Evolutionary conservation across 2,888 invertebrate genomes (phyloP).

Genomic region (Drosophila histrio): DNA sequence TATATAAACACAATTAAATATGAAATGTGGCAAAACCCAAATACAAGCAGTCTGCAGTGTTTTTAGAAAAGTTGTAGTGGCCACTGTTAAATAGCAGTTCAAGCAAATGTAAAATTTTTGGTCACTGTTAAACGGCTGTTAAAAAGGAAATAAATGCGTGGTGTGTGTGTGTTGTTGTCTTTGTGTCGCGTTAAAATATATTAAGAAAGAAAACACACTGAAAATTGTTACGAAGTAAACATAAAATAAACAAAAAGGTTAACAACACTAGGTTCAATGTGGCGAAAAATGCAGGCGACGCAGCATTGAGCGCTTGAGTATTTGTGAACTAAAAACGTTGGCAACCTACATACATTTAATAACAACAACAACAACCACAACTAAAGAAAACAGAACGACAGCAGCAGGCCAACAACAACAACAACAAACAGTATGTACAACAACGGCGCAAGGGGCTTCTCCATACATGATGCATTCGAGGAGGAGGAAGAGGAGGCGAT

Average conservation of each 20-base stretch:
- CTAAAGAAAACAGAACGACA: constrained; percentile 49
- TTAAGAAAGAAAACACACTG: constrained; percentile 66
- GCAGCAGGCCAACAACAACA: constrained; percentile 29
- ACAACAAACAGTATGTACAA: constrained; percentile 66
- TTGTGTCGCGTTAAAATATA: constrained; percentile 72
- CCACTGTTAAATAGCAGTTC: constrained; percentile 12
- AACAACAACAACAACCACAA: constrained; percentile 40
- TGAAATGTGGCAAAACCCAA: neutral
- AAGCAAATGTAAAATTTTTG: constrained; percentile 12
- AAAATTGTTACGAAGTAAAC: constrained; percentile 47
- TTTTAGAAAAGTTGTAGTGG: neutral
- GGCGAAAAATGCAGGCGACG: constrained; percentile 50
- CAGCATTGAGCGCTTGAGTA: constrained; percentile 34
- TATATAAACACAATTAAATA: neutral
- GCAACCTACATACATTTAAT: constrained; percentile 42
- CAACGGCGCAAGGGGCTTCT: constrained; percentile 86
- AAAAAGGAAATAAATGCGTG: constrained; percentile 28
- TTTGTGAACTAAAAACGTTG: constrained; percentile 35
- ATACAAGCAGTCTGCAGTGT: neutral
- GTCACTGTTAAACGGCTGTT: constrained; percentile 19
- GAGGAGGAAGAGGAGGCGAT: constrained; percentile 93
- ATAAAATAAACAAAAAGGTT: constrained; percentile 35
- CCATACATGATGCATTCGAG: constrained; percentile 93
- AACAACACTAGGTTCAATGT: constrained; percentile 41
- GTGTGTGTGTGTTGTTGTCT: constrained; percentile 50